These are phyloP conservation scores for Scaptomyza polygonia DNA, from an alignment of 2,888 invertebrate genomes.

Conservation along the genomic window DNA sequence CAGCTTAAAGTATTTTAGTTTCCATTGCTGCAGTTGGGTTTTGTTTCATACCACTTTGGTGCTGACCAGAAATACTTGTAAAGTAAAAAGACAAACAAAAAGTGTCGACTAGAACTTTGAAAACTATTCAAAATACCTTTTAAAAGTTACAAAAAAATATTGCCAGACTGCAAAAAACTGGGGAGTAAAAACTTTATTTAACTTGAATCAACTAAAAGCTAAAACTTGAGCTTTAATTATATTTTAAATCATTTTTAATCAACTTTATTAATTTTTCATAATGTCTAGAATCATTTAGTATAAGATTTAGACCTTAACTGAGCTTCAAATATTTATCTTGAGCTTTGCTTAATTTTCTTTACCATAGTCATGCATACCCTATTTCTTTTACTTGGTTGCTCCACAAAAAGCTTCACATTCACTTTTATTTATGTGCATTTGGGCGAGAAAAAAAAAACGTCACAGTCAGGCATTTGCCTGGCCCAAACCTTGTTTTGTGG, in stretches of 20 bases:
- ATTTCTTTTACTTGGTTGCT: background rate
- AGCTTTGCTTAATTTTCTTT: no score
- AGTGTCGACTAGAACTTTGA: background rate
- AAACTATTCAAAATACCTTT: constrained; percentile 15
- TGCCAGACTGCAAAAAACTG: background rate
- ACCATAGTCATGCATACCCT: constrained; percentile 7
- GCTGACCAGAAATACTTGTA: constrained; percentile 9
- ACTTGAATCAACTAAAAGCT: no score
- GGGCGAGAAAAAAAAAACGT: constrained; percentile 18
- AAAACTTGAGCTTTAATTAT: no score
- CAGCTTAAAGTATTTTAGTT: constrained; percentile 52
- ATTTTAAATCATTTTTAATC: no score
- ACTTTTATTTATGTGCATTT: constrained; percentile 46
- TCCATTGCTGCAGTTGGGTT: constrained; percentile 12
- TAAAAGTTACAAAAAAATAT: background rate
- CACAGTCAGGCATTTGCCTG: constrained; percentile 34
- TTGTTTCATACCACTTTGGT: constrained; percentile 2
- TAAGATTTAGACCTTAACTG: no score
- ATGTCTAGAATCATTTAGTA: no score
- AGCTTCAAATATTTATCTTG: no score
- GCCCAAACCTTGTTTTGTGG: constrained; percentile 17
- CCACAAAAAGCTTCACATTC: constrained; percentile 34
- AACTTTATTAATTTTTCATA: no score
- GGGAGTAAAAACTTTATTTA: background rate
- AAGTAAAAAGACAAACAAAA: constrained; percentile 9